phyloP scores from a whole-genome alignment of 1,140 invertebrate genomes.

The Drosophila neocordata region DNA sequence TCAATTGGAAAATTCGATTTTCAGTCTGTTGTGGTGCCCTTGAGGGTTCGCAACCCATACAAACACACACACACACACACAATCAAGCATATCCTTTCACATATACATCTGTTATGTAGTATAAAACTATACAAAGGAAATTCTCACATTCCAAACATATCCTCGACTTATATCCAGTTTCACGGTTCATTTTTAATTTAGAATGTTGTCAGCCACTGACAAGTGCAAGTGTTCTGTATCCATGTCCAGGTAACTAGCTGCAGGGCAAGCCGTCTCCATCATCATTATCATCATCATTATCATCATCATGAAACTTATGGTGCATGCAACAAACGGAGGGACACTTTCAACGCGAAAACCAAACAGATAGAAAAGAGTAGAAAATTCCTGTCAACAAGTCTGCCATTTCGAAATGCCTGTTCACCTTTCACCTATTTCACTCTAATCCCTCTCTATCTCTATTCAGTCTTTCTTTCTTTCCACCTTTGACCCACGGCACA shows the following conservation, averaged over 20 bases:
- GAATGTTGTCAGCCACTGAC: conserved; percentile 20
- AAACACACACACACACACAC: too few species aligned
- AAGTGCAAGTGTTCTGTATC: conserved; percentile 4
- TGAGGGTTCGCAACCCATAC: too few species aligned
- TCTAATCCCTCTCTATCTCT: not conserved
- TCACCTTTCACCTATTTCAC: not conserved
- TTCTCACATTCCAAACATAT: not conserved
- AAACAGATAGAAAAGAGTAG: not conserved
- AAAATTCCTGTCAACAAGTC: conserved; percentile 47
- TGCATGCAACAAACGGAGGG: conserved; percentile 13
- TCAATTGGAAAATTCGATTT: too few species aligned
- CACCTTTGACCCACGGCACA: conserved; percentile 1
- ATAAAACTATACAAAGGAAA: not conserved
- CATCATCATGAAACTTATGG: conserved; percentile 1
- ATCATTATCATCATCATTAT: not conserved
- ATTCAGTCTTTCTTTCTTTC: not conserved
- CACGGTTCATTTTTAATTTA: conserved; percentile 38
- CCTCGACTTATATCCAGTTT: not conserved
- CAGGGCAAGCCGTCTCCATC: not conserved
- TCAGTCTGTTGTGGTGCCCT: too few species aligned
- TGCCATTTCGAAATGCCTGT: conserved; percentile 10
- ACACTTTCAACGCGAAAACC: conserved; percentile 27
- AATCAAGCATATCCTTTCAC: too few species aligned
- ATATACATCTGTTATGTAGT: too few species aligned
- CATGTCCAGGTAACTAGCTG: not conserved